Evolutionary conservation across 2,113 vertebrate species (phyloP), one percentile per base, ranked within the genome.

Genomic region (Amia ocellicauda): DNA sequence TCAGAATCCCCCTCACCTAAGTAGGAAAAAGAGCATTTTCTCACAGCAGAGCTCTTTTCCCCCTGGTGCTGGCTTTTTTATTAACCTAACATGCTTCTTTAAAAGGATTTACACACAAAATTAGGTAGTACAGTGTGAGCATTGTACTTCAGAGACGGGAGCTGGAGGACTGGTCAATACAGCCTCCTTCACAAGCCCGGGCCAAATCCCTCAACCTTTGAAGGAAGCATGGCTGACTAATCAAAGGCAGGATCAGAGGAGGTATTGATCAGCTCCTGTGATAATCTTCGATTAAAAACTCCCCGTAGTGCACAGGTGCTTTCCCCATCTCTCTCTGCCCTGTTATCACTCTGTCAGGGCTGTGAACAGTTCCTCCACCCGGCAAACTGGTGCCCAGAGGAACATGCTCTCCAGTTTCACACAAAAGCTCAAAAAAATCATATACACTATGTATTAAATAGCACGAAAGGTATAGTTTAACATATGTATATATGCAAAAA

Each of bases 241-340:
- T 83, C 72, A 72, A 74, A 77, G 49, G 31, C 22, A 29, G 43
- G 60, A 53, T 62, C 61, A 28, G 64, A 53, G 49, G 11, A 26
- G 64, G 56, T 42, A 58, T 62, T 64, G 58, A 75, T 65, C 67
- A 54, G 29, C 19, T 50, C 51, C 52, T 67, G 42, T 41, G 47
- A 64, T 51, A 56, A 27, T 26, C 60, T 54, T 40, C 53, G 53
- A 56, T 56, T 56, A 29, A 28, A 28, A 56, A 28, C 31, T 36
- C 31, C 31, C 14, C 27, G n/a, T 26, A 56, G 53, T 31, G 27
- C 16, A 26, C 53, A 56, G 53, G 53, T 56, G 53, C 26, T 56
- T 26, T 19, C 51, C 16, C 53, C 53, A 7, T 31, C 27, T 28
- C 52, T 54, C 16, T 54, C 52, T 26, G 31, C 31, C 11, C 31